Percentiles rank a stretch among this genome's conserved stretches.
These are phyloP conservation scores for Microplitis mediator DNA, from an alignment of 1,140 invertebrate genomes.

Conservation along the genomic window DNA sequence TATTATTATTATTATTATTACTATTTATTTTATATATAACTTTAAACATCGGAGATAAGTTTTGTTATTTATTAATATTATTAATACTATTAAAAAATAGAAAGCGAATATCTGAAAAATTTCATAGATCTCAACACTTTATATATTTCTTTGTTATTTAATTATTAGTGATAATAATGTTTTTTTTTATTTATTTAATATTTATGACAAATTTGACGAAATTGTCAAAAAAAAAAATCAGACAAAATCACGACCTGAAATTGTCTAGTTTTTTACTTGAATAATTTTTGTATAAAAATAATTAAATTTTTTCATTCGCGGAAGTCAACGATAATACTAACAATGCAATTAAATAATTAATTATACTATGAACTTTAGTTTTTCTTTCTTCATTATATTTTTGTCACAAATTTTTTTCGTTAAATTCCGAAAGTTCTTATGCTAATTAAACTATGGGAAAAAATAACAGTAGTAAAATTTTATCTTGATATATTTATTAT, in stretches of 20 bases:
- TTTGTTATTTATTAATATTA: too few species aligned
- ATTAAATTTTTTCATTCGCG: slow-evolving; percentile 39
- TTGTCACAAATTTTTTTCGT: background rate
- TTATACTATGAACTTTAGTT: background rate
- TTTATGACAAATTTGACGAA: too few species aligned
- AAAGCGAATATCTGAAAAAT: too few species aligned
- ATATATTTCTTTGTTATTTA: background rate
- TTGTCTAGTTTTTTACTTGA: background rate
- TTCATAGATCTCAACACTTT: too few species aligned
- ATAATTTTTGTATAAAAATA: slow-evolving; percentile 44
- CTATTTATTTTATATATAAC: background rate
- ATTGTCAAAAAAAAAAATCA: too few species aligned
- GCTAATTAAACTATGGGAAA: background rate
- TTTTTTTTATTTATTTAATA: too few species aligned
- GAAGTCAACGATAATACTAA: slow-evolving; percentile 13
- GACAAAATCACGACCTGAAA: background rate
- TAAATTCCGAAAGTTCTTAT: background rate
- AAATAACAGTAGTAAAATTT: slow-evolving; percentile 12
- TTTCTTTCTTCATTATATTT: background rate
- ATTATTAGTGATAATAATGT: background rate
- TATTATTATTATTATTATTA: background rate
- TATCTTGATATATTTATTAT: too few species aligned
- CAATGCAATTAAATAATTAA: slow-evolving; percentile 6
- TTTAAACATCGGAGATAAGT: too few species aligned
- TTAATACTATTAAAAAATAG: too few species aligned